These are phyloP conservation scores for Pituophis catenifer DNA, from an alignment of 2,113 vertebrate genomes.

Conservation along the genomic window DNA sequence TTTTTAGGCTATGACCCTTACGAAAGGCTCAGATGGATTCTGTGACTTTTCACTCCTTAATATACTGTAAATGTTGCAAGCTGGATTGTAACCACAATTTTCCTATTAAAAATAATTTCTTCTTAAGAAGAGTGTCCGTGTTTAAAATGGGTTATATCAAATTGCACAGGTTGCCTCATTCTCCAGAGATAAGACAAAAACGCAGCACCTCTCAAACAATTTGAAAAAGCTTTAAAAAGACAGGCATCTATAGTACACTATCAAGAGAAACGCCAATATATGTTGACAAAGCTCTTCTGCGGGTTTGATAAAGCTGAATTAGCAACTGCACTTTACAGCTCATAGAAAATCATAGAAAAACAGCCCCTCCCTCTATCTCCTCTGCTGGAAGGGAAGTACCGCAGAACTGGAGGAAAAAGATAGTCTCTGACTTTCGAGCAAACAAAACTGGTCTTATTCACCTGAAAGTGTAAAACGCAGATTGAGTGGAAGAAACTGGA, in stretches of 20 bases:
- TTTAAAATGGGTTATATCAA: neutral
- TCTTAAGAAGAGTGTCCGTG: neutral
- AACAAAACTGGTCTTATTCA: neutral
- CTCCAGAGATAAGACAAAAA: conserved; percentile 23
- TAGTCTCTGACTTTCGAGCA: neutral
- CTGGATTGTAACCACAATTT: neutral
- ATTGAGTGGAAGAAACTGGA: neutral
- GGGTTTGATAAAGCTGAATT: conserved; percentile 38
- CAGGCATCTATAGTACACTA: conserved; percentile 34
- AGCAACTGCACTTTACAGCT: neutral
- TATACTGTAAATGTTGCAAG: neutral
- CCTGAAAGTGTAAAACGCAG: neutral
- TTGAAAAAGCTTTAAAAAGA: neutral
- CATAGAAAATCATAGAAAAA: neutral
- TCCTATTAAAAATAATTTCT: neutral
- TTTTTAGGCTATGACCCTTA: neutral
- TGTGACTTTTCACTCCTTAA: neutral
- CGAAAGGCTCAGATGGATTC: neutral
- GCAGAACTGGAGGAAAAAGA: neutral
- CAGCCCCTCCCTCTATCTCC: neutral
- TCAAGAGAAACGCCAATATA: conserved; percentile 47
- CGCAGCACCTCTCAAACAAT: neutral
- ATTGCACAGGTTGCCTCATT: conserved; percentile 20
- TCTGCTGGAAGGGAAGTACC: neutral
- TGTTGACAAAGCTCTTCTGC: conserved; percentile 50